Evolutionary conservation across 2,113 vertebrate species (phyloP).

Genomic region (Tinamus guttatus): DNA sequence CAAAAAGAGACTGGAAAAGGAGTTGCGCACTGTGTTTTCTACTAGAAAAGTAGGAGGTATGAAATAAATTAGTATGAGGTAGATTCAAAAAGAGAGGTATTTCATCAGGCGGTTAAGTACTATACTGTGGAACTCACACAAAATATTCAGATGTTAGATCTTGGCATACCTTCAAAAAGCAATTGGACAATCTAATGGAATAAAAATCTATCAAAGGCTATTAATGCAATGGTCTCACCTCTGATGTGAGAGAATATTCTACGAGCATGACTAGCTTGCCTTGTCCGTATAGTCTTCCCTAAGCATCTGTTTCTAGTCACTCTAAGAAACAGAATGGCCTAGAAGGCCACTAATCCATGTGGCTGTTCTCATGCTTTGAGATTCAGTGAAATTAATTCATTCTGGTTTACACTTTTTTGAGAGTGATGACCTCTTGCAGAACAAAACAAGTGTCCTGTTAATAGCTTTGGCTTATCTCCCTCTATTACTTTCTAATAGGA

Average conservation of each 20-base stretch:
- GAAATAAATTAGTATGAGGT: background rate
- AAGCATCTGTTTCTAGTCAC: background rate
- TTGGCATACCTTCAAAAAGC: background rate
- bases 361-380: background rate
- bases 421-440: background rate
- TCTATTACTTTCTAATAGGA: background rate
- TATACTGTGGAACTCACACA: background rate
- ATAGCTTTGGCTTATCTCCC: background rate
- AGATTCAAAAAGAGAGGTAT: background rate
- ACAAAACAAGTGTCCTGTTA: background rate
- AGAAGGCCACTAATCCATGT: background rate
- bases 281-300: background rate
- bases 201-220: background rate
- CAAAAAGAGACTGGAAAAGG: background rate
- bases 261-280: background rate
- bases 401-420: background rate
- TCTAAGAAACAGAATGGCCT: background rate
- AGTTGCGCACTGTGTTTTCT: background rate
- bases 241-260: background rate
- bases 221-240: background rate
- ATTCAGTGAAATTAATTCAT: background rate
- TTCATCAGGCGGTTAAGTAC: background rate
- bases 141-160: background rate
- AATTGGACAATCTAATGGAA: background rate
- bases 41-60: rapidly evolving